Evolutionary conservation across 2,113 vertebrate genomes (phyloP).

Genomic region (Sinocyclocheilus anshuiensis): DNA sequence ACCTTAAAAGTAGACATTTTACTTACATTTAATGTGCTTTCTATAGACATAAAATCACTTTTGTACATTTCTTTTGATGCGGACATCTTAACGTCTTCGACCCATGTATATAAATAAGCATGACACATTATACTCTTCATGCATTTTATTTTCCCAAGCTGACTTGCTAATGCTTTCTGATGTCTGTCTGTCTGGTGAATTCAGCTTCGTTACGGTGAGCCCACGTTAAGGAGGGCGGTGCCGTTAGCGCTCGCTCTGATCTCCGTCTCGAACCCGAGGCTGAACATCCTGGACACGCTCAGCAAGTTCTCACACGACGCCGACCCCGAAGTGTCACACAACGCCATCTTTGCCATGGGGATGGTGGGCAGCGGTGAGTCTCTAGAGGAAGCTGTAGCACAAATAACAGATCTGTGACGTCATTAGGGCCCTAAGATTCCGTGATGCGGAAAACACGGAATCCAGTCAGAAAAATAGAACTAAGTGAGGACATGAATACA

Average conservation of each 20-base stretch:
- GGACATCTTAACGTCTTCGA: too few relatives aligned
- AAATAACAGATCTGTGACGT: too few relatives aligned
- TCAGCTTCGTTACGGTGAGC: conserved; percentile 95
- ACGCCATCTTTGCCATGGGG: conserved; percentile 99
- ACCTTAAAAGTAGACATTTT: too few relatives aligned
- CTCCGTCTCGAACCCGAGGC: conserved; percentile 94
- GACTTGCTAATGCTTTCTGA: neutral
- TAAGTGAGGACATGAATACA: too few relatives aligned
- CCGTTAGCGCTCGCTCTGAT: conserved; percentile 93
- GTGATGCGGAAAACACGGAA: too few relatives aligned
- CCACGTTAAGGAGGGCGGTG: conserved; percentile 93
- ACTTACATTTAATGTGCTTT: too few relatives aligned
- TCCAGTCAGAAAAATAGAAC: too few relatives aligned
- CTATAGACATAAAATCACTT: too few relatives aligned
- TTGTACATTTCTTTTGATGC: too few relatives aligned
- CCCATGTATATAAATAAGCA: neutral
- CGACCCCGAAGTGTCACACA: conserved; percentile 96
- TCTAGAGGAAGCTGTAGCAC: too few relatives aligned
- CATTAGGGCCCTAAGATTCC: too few relatives aligned
- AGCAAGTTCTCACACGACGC: conserved; percentile 99
- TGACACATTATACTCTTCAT: neutral
- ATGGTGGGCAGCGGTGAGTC: conserved; percentile 98
- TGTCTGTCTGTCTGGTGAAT: neutral
- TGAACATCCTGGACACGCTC: conserved; percentile 96
- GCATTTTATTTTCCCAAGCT: neutral